These are phyloP conservation scores for Phodopus roborovskii DNA, from an alignment of 2,113 vertebrate genomes.

Conservation along the genomic window DNA sequence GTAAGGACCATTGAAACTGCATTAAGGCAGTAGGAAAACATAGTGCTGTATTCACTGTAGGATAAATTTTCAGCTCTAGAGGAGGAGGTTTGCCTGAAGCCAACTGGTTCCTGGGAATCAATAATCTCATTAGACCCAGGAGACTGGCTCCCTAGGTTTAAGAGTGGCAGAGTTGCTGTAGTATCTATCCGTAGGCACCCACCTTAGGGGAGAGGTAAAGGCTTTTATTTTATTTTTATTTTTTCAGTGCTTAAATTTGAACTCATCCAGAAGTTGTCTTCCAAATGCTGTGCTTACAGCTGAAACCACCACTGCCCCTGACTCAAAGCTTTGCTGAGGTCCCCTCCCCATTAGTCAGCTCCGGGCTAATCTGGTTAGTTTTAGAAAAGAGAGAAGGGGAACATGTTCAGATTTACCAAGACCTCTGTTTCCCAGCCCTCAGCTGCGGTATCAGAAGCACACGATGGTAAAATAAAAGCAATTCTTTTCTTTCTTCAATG, in stretches of 20 bases:
- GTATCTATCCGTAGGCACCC: background rate
- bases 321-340: conserved; percentile 2
- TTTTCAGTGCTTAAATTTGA: conserved; percentile 28
- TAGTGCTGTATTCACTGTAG: background rate
- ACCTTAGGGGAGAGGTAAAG: background rate
- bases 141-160: background rate
- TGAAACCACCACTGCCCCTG: background rate
- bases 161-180: background rate
- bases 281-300: background rate
- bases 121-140: conserved; percentile 48
- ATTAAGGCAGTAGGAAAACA: conserved; percentile 43
- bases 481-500: background rate
- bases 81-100: conserved; percentile 43
- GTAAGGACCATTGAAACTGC: conserved; percentile 45
- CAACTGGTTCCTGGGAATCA: conserved; percentile 51
- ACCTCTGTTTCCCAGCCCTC: background rate
- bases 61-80: conserved; percentile 54
- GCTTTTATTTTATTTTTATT: background rate
- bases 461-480: background rate
- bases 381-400: background rate
- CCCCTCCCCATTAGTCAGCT: conserved; percentile 8
- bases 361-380: conserved; percentile 34
- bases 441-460: background rate
- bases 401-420: background rate
- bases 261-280: conserved; percentile 45